These are phyloP conservation scores for Gallinago media DNA, from an alignment of 2,113 vertebrate species.

Conservation along the genomic window DNA sequence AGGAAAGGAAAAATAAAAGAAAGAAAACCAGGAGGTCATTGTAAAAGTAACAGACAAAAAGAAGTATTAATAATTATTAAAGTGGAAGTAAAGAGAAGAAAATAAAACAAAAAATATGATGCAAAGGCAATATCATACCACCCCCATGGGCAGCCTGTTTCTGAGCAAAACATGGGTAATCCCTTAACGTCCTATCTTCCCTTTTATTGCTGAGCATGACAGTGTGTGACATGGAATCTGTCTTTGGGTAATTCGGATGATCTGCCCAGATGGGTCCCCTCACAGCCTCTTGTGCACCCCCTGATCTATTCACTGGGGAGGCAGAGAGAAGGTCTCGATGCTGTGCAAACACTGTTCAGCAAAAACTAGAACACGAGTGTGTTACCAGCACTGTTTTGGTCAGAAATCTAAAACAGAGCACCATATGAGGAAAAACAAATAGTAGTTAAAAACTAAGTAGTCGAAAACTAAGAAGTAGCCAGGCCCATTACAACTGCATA, in stretches of 20 bases:
- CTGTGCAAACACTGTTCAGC: background rate
- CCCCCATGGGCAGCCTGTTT: background rate
- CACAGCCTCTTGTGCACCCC: rapidly evolving
- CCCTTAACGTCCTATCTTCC: background rate
- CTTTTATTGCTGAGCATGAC: background rate
- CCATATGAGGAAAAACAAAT: background rate
- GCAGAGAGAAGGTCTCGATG: background rate
- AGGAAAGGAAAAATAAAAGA: background rate
- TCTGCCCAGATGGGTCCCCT: rapidly evolving
- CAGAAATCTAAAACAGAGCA: background rate
- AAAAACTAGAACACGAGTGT: background rate
- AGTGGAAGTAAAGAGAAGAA: background rate
- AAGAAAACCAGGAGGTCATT: background rate
- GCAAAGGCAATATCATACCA: background rate
- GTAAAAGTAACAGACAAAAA: background rate
- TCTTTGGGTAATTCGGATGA: background rate
- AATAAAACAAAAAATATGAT: background rate
- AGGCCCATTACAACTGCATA: background rate
- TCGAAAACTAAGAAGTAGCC: background rate
- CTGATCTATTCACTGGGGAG: background rate
- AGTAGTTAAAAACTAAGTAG: background rate
- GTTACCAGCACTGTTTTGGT: background rate
- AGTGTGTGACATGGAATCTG: background rate
- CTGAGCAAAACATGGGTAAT: background rate
- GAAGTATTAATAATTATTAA: background rate